Conservation (phyloP, 2,797 vertebrate genomes). For the Ctenochaetus hawaiiensis region DNA sequence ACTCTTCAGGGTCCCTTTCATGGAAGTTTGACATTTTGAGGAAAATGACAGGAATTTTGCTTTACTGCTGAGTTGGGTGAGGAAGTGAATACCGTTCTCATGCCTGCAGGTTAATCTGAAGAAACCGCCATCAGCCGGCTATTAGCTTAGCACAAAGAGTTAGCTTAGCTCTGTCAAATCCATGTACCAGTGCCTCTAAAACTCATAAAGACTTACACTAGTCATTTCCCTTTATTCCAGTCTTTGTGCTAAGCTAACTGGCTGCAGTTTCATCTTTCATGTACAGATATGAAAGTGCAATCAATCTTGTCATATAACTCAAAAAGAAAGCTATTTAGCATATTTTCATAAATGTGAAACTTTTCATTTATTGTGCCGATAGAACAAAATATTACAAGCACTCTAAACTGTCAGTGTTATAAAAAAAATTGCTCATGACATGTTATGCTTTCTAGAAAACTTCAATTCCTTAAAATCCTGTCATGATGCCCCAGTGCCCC, state of each 20-base stretch:
- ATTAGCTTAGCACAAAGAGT: background rate
- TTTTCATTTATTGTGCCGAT: background rate
- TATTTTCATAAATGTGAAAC: background rate
- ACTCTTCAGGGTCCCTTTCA: background rate
- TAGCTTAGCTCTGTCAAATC: background rate
- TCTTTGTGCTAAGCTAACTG: too few relatives aligned
- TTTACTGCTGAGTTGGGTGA: background rate
- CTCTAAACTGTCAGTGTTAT: conserved; percentile 5
- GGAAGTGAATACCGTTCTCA: too few relatives aligned
- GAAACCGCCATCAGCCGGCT: background rate
- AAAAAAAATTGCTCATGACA: background rate
- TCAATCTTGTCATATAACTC: background rate
- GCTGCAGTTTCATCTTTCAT: background rate
- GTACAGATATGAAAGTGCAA: background rate
- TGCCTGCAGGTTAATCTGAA: too few relatives aligned
- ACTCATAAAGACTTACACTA: background rate
- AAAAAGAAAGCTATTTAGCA: background rate
- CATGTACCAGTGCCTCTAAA: background rate
- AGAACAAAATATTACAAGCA: background rate
- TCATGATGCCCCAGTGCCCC: conserved; percentile 28
- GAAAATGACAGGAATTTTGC: background rate
- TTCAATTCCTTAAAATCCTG: conserved; percentile 16
- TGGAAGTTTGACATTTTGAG: background rate
- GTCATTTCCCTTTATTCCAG: background rate
- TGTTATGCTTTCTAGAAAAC: background rate